phyloP scores from a whole-genome alignment of 2,113 vertebrate genomes.

The Rhea pennata region DNA sequence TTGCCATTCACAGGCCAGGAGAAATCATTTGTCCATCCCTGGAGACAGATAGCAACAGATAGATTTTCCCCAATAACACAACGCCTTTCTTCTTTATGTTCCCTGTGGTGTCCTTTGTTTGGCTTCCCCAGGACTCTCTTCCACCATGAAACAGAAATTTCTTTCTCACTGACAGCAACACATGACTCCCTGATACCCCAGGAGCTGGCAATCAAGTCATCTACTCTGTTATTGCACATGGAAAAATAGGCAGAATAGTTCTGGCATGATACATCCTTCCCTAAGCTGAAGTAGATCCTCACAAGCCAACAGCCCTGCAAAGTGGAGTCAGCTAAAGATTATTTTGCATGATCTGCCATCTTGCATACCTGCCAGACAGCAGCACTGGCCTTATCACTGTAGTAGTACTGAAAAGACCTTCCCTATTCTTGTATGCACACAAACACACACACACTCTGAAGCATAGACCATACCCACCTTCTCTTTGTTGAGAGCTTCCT shows the following conservation, averaged over 20 bases:
- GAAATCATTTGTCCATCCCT: not conserved
- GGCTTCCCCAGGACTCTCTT: not conserved
- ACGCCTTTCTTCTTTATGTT: rapidly evolving
- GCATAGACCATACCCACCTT: conserved; percentile 62
- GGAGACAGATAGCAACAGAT: not conserved
- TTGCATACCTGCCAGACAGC: not conserved
- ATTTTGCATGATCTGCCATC: not conserved
- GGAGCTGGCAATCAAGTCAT: not conserved
- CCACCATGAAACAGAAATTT: not conserved
- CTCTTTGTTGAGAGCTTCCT: conserved; percentile 79
- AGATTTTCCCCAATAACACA: not conserved
- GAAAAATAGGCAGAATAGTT: not conserved
- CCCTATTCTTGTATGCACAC: not conserved
- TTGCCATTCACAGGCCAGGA: not conserved
- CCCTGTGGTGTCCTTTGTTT: not conserved
- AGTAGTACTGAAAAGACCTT: not conserved
- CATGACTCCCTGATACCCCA: not conserved
- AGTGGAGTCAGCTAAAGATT: not conserved
- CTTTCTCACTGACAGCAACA: not conserved
- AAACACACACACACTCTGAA: not conserved
- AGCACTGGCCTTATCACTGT: rapidly evolving
- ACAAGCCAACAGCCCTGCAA: not conserved
- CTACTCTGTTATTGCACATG: not conserved
- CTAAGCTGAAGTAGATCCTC: not conserved
- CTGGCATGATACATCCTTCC: not conserved